Conservation (phyloP, 2,797 vertebrate genomes). For the Leontocebus nigricollis region DNA sequence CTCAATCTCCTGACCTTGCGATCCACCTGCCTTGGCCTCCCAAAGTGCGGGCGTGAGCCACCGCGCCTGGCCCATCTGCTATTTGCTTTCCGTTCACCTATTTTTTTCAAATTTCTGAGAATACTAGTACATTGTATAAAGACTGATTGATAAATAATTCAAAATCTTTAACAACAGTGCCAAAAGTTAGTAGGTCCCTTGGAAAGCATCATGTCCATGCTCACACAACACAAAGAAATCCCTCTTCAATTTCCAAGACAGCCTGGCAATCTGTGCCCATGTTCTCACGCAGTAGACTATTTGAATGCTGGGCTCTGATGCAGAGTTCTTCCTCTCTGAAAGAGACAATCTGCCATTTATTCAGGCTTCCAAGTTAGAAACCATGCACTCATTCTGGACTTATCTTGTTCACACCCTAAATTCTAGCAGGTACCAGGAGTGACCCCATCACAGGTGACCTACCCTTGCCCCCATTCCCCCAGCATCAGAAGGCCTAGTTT, state of each 20-base stretch:
- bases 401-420: background rate
- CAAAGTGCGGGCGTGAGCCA: too few relatives aligned
- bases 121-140: background rate
- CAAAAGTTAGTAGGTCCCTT: background rate
- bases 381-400: background rate
- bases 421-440: background rate
- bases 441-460: too few relatives aligned
- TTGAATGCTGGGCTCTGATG: background rate
- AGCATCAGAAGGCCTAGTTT: background rate
- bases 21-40: too few relatives aligned
- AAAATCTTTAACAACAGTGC: background rate
- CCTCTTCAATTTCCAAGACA: background rate
- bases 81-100: background rate
- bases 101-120: background rate
- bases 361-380: background rate
- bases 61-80: too few relatives aligned
- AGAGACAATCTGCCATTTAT: background rate
- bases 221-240: background rate
- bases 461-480: background rate
- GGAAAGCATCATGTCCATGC: background rate
- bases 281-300: accelerated
- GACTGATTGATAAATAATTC: background rate
- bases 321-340: background rate
- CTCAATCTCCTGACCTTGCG: too few relatives aligned
- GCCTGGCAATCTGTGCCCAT: accelerated